Evolutionary conservation across 2,113 vertebrate species (phyloP).

Genomic region (zebrafish (Danio rerio)): GRCz12tu NC_133187.1:9097001-9097500

Average conservation of each 20-base stretch:
- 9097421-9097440: slow-evolving; percentile 13
- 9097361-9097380: slow-evolving; percentile 11
- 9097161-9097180: slow-evolving; percentile 54
- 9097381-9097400: slow-evolving; percentile 21
- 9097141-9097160: slow-evolving; percentile 78
- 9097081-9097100: slow-evolving; percentile 75
- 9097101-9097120: slow-evolving; percentile 69
- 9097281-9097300: slow-evolving; percentile 38
- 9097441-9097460: background rate
- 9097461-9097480: background rate
- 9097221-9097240: slow-evolving; percentile 65
- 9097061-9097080: slow-evolving; percentile 71
- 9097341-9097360: slow-evolving; percentile 24
- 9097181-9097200: slow-evolving; percentile 64
- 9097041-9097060: slow-evolving; percentile 78
- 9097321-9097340: slow-evolving; percentile 3
- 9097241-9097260: slow-evolving; percentile 60
- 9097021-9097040: slow-evolving; percentile 71
- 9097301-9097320: slow-evolving; percentile 4
- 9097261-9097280: slow-evolving; percentile 39
- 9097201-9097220: slow-evolving; percentile 75
- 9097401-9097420: slow-evolving; percentile 21
- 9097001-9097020: slow-evolving; percentile 76
- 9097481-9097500: background rate
- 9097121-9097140: slow-evolving; percentile 67